Evolutionary conservation across 2,797 vertebrate species (phyloP).

Genomic region (Lophotriccus pileatus): DNA sequence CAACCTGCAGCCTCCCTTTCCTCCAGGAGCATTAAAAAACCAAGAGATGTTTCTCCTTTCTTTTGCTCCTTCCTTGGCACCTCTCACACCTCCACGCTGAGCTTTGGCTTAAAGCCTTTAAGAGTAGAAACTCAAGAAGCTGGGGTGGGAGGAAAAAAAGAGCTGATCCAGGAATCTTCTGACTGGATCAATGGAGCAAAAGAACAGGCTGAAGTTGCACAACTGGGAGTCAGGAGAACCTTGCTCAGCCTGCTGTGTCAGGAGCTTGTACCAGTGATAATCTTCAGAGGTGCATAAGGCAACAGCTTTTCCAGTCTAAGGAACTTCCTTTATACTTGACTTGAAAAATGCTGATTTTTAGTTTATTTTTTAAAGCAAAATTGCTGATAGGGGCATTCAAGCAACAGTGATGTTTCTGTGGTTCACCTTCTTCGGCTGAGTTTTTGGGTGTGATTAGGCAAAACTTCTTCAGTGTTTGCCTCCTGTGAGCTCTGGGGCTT

Average conservation of each 20-base stretch:
- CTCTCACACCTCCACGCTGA: neutral
- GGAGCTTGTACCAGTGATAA: neutral
- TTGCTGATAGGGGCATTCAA: neutral
- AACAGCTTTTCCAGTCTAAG: neutral
- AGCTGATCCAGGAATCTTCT: slow-evolving; percentile 36
- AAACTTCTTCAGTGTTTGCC: neutral
- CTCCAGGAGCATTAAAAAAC: neutral
- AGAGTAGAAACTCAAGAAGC: neutral
- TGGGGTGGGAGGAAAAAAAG: neutral
- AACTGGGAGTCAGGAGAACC: neutral
- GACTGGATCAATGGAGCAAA: slow-evolving; percentile 27
- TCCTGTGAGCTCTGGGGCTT: neutral
- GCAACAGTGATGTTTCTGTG: neutral
- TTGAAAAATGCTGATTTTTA: neutral
- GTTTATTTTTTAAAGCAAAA: neutral
- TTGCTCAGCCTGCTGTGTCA: slow-evolving; percentile 10
- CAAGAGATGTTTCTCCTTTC: neutral
- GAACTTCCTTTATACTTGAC: neutral
- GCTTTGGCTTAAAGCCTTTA: neutral
- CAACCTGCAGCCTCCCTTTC: neutral
- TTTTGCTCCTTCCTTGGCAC: neutral
- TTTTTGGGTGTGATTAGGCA: neutral
- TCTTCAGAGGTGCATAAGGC: neutral
- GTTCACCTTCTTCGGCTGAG: neutral
- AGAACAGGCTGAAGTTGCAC: slow-evolving; percentile 34